Base-by-base conservation (phyloP, 1,140 invertebrate genomes). In the Diorhabda sublineata region DNA sequence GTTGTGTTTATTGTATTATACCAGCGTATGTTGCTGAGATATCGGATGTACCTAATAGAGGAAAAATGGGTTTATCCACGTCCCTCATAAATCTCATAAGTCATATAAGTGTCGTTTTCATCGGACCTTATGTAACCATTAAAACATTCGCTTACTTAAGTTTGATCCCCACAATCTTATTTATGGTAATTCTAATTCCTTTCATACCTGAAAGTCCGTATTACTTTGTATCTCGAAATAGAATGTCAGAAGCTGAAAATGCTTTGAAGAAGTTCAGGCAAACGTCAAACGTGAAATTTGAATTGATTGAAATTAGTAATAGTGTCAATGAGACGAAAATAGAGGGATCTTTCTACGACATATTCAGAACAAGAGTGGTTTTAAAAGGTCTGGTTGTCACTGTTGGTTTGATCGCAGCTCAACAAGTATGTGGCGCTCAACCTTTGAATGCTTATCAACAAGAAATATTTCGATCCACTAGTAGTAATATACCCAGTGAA, bases 341-440 rank as follows among this genome's bases (percentile, higher is more conserved):
- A n/a, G 42, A 61, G 4, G 0, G 26, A 26, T 5, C 11, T 6
- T 61, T 61, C 41, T 41, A 43, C 26, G 59, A 61, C 42, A 42
- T 61, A 41, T 4, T 61, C 4, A 8, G 8, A 2, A 41, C 59
- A 5, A 61, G 42, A 43, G 59, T 43, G n/a, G 42, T 61, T 1
- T 5, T 61, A 3, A 61, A 42, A 7, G 26, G 26, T 42, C 26
- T 61, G 2, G 4, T 61, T 43, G 42, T 61, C 3, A 61, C 59
- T 43, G 9, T 92, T 70, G 87, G 88, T 9, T 82, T 96, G 1
- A 94, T 96, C 90, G 82, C 93, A 62, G 91, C 95, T 78, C 94
- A 96, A 78, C 93, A 96, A 79, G 82, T 95, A 42, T 90, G 88
- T 64, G 92, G 94, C 45, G 91, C 96, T 26, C 95, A 95, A 74